These are phyloP conservation scores for Circaetus cinerascens DNA, from an alignment of 2,113 vertebrate species.

Conservation along the genomic window DNA sequence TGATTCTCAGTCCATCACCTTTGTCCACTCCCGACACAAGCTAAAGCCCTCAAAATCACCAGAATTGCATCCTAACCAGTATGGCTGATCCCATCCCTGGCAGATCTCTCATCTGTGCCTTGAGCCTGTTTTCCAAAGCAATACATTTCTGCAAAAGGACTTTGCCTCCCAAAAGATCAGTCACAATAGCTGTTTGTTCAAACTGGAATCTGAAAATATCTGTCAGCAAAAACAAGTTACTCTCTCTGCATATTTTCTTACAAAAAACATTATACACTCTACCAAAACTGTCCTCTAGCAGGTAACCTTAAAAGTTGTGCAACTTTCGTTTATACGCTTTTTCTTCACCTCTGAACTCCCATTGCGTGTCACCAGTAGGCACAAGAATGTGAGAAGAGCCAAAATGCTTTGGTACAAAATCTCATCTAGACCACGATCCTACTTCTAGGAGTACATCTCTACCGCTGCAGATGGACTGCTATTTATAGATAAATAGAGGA, in stretches of 20 bases:
- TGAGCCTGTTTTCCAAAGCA: not conserved
- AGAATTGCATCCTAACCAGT: not conserved
- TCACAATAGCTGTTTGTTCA: not conserved
- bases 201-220: not conserved
- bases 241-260: not conserved
- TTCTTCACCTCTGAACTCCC: not conserved
- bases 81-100: not conserved
- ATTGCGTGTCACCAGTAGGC: not conserved
- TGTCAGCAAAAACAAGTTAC: not conserved
- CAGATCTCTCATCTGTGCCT: not conserved
- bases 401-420: not conserved
- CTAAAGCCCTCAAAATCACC: not conserved
- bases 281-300: not conserved
- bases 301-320: no score
- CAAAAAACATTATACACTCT: not conserved
- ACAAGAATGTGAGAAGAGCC: not conserved
- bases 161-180: not conserved
- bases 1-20: not conserved
- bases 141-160: not conserved
- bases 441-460: not conserved
- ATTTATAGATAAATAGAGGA: not conserved
- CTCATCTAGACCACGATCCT: not conserved
- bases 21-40: not conserved
- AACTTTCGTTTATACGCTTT: not conserved
- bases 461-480: not conserved